Evolutionary conservation across 1,140 invertebrate species (phyloP).

Genomic region (Ptiloglossa arizonensis): DNA sequence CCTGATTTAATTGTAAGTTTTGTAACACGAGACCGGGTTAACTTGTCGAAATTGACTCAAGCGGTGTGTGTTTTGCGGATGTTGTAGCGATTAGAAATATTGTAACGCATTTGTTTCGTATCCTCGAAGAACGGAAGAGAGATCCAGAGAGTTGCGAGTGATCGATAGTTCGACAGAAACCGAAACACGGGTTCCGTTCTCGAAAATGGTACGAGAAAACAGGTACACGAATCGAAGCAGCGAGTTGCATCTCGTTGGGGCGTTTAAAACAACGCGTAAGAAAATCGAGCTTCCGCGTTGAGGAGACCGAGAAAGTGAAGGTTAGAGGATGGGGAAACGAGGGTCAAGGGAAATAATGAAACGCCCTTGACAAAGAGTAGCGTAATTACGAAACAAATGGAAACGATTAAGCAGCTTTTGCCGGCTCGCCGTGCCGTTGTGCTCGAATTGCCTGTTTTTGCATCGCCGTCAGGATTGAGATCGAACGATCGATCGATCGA

Average conservation of each 20-base stretch:
- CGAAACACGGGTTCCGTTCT: not conserved
- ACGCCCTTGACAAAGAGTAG: conserved; percentile 20
- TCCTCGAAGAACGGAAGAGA: not conserved
- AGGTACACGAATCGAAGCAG: conserved; percentile 23
- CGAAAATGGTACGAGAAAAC: not conserved
- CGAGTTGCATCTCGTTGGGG: not conserved
- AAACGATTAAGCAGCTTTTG: conserved; percentile 46
- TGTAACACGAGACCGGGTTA: not conserved
- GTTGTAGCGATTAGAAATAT: conserved; percentile 1
- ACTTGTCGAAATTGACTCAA: conserved; percentile 15
- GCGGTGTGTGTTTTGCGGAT: conserved; percentile 19
- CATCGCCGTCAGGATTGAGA: conserved; percentile 16
- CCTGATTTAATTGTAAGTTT: conserved; percentile 11
- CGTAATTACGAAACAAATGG: conserved; percentile 10
- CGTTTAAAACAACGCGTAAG: not conserved
- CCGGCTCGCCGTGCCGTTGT: conserved; percentile 48
- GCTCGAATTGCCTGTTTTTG: conserved; percentile 68
- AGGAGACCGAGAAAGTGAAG: not conserved
- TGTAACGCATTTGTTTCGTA: conserved; percentile 16
- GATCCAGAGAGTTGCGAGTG: not conserved
- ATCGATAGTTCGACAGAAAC: not conserved
- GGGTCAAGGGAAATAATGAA: conserved; percentile 37
- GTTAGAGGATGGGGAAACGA: not conserved
- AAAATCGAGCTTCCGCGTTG: not conserved
- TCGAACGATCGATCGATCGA: conserved; percentile 38